phyloP scores from a whole-genome alignment of 2,113 vertebrate genomes.

The Saiga tatarica region DNA sequence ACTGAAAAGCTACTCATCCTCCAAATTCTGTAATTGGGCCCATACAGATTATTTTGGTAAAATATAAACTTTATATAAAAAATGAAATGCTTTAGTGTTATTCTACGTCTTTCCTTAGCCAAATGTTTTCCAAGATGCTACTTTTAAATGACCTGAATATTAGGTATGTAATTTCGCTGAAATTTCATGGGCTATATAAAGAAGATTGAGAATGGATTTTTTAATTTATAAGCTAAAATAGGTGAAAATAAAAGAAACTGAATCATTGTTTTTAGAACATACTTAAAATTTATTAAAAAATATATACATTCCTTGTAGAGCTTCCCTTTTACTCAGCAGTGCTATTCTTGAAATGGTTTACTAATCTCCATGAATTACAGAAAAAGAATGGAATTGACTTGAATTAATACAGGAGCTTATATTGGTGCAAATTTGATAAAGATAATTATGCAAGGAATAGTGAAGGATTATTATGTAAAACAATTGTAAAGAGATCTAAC shows the following conservation, averaged over 20 bases:
- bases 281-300: background rate
- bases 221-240: background rate
- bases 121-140: background rate
- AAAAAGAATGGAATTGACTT: background rate
- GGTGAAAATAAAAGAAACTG: background rate
- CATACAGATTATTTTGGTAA: background rate
- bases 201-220: background rate
- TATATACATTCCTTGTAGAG: background rate
- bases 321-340: background rate
- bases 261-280: background rate
- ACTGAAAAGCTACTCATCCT: background rate
- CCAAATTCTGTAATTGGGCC: background rate
- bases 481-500: background rate
- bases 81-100: background rate
- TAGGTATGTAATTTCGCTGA: background rate
- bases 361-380: background rate
- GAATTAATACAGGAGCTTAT: background rate
- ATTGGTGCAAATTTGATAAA: background rate
- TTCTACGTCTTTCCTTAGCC: background rate
- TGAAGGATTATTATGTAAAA: background rate
- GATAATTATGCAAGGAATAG: background rate
- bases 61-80: background rate
- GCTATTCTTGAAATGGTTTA: conserved; percentile 32
- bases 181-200: background rate
- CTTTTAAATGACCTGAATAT: background rate